Conservation (phyloP, 2,888 invertebrate genomes). For the Melanotus villosus region DNA sequence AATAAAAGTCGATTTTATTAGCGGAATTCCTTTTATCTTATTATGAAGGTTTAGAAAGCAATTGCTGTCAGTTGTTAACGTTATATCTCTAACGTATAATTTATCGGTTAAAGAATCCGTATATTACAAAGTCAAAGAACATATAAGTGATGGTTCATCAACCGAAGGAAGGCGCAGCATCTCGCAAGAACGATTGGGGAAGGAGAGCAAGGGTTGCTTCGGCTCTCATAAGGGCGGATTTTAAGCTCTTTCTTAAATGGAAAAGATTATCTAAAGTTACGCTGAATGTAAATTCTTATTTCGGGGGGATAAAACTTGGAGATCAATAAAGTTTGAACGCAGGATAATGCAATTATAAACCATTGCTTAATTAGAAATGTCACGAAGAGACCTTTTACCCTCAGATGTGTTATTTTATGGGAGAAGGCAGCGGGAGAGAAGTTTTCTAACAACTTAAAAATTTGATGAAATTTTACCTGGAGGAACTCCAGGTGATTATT, state of each 20-base stretch:
- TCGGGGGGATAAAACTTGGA: conserved; percentile 61
- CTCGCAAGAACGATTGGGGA: conserved; percentile 56
- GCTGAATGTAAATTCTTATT: conserved; percentile 62
- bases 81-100: conserved; percentile 13
- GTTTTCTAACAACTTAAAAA: conserved; percentile 11
- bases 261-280: conserved; percentile 63
- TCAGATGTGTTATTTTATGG: conserved; percentile 62
- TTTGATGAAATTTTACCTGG: conserved; percentile 19
- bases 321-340: conserved; percentile 65
- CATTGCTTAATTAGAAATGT: conserved; percentile 66
- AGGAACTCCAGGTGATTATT: not conserved
- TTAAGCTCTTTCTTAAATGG: conserved; percentile 61
- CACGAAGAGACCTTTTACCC: conserved; percentile 60
- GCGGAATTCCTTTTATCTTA: too few species aligned
- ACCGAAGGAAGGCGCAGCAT: conserved; percentile 32
- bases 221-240: conserved; percentile 56
- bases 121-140: conserved; percentile 44
- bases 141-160: conserved; percentile 52
- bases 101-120: conserved; percentile 28
- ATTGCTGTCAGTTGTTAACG: too few species aligned
- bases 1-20: too few species aligned
- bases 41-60: too few species aligned
- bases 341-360: conserved; percentile 64
- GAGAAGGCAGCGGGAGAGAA: conserved; percentile 3
- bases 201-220: conserved; percentile 57